Evolutionary conservation across 2,888 invertebrate genomes (phyloP), one percentile per base, ranked within the genome.

Genomic region (Vanessa cardui): DNA sequence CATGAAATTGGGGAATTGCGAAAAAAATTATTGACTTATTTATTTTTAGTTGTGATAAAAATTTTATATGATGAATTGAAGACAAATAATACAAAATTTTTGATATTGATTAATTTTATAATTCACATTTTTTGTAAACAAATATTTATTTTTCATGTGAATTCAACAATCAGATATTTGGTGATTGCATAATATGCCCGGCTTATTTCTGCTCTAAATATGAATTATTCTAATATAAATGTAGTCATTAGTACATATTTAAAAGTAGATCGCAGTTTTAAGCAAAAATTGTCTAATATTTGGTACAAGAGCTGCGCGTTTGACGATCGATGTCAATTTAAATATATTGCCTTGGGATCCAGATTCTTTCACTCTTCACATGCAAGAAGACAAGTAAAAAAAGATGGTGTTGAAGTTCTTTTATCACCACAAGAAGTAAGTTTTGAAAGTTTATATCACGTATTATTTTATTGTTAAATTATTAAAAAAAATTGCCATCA

Each of bases 341-440:
- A 76, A 54, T 74, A 77, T 66, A 74, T 72, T 58, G 72, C 74
- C 39, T 72, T 72, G 44, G 72, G 68, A 62, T 72, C 72, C 66
- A 80, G 84, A 52, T 73, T 72, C 71, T 79, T 88, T 73, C 78
- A 83, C 70, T 79, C 79, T 33, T 81, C 85, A 16, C 73, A 73
- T 33, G 74, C 73, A 70, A 20, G 72, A 66, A 62, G 71, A 68
- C 81, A 85, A 52, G 68, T 81, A 21, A 79, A 84, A 50, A 89
- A 88, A 72, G 87, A 90, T 82, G 83, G 81, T 52, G 74, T 81
- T 58, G 79, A 85, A 58, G 78, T 85, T 3, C 77, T 90, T 20
- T 89, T 85, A 56, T 84, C 92, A 8, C 90, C 92, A 31, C 88
- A 90, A 82, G 92, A 92, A 81, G 92, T 89, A 81, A 85, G 87